Base-by-base conservation (phyloP, 2,113 vertebrate species). In the Callorhinus ursinus region DNA sequence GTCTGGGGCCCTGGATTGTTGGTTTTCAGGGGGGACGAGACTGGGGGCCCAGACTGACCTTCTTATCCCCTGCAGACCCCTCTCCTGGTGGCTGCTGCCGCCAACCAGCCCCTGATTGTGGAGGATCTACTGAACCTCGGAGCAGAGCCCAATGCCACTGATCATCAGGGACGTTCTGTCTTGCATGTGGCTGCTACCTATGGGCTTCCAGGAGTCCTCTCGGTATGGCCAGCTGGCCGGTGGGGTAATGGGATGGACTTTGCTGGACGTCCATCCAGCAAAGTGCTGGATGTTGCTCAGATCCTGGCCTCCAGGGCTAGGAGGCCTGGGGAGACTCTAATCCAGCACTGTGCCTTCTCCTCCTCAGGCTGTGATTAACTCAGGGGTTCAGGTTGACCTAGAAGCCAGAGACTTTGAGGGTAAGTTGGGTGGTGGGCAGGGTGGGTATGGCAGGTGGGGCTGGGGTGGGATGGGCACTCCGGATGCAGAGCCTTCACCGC, bases 371-470 rank as follows among this genome's bases (percentile, higher is more conserved):
- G 98, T 99, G 97, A 98, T 99, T 85, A 98, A 98, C 0, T 98
- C 96, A 39, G 98, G 98, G 31, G 96, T 98, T 51, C 96, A 90
- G 4, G 97, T 99, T 88, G 98, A 99, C 71, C 84, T 99, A 86
- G 99, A 99, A 96, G 98, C 99, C 92, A 98, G 99, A 85, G 99
- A 99, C 97, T 99, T 99, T 79, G 99, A 99, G 98, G 99, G 99
- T 99, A 97, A 91, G 97, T 36, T 71, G 51, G 16, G 28, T 42
- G 31, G 3, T 12, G 61, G 51, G 46, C 51, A 16, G 89, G 39
- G 31, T 19, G 18, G 15, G n/a, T 11, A 22, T 13, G 74, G 59
- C 72, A 33, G 83, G 74, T 10, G 9, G 24, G 28, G 49, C n/a
- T 42, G 42, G 31, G 72, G 22, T 1, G 3, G 55, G 86, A 31